phyloP scores from a whole-genome alignment of 2,888 invertebrate genomes.

The Acanthosepion esculentum region DNA sequence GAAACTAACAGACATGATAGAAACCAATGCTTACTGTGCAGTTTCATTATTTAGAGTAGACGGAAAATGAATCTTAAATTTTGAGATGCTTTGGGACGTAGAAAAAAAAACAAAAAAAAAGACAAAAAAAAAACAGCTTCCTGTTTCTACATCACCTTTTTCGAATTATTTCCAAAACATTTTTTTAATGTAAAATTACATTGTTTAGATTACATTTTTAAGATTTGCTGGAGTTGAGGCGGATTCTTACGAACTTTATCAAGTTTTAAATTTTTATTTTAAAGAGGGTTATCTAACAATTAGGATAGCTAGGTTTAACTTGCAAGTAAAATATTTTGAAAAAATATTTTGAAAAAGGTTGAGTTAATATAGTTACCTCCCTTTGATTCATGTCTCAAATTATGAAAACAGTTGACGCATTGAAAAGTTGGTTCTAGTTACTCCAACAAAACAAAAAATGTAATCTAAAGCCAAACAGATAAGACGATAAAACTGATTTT shows the following conservation, averaged over 20 bases:
- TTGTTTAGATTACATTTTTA: not conserved
- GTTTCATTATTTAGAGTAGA: not conserved
- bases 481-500: not conserved
- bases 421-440: not conserved
- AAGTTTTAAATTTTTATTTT: too few species aligned
- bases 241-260: too few species aligned
- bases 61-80: too few species aligned
- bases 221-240: not conserved
- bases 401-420: not conserved
- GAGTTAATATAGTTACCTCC: not conserved
- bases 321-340: not conserved
- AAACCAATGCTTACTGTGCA: not conserved
- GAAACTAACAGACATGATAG: not conserved
- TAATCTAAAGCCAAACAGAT: not conserved
- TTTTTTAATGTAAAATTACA: not conserved
- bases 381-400: not conserved
- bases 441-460: slow-evolving; percentile 25
- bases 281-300: too few species aligned
- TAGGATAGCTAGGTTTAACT: not conserved
- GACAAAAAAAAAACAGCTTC: not conserved
- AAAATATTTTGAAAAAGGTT: not conserved
- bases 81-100: too few species aligned
- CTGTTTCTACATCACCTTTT: not conserved
- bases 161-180: not conserved
- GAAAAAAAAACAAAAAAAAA: not conserved